phyloP scores from a whole-genome alignment of 1,140 invertebrate genomes.

The Bombyx mandarina region DNA sequence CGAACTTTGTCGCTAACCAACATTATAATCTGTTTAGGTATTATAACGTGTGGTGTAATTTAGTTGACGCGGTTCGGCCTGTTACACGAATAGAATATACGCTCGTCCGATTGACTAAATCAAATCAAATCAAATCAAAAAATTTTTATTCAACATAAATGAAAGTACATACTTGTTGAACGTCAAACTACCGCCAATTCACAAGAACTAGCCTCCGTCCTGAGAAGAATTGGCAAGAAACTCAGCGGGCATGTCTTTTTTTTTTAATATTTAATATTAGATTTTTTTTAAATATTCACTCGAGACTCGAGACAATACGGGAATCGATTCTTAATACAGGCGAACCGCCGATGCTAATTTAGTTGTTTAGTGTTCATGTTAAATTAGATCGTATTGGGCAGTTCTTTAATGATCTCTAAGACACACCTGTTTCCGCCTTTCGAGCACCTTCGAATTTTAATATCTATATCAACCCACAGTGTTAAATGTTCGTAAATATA shows the following conservation, averaged over 20 bases:
- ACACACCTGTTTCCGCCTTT: constrained; percentile 49
- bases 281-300: too few relatives aligned
- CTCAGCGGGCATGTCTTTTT: too few relatives aligned
- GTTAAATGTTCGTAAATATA: too few relatives aligned
- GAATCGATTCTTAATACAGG: constrained; percentile 5
- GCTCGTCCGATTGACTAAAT: too few relatives aligned
- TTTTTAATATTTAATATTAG: too few relatives aligned
- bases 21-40: constrained; percentile 69
- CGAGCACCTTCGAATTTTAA: constrained; percentile 29
- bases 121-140: too few relatives aligned
- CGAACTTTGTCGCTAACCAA: constrained; percentile 63
- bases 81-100: neutral
- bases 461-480: constrained; percentile 32
- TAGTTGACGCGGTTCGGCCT: constrained; percentile 48
- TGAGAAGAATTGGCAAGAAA: too few relatives aligned
- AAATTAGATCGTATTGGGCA: constrained; percentile 59
- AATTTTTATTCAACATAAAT: too few relatives aligned
- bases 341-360: constrained; percentile 52
- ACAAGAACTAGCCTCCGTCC: too few relatives aligned
- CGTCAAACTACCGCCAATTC: too few relatives aligned
- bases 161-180: too few relatives aligned
- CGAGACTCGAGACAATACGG: too few relatives aligned
- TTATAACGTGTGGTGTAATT: constrained; percentile 63
- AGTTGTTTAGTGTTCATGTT: constrained; percentile 70
- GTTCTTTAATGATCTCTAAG: constrained; percentile 39